Base-by-base conservation (phyloP, 1,140 invertebrate species). In the Pteromalus puparum region DNA sequence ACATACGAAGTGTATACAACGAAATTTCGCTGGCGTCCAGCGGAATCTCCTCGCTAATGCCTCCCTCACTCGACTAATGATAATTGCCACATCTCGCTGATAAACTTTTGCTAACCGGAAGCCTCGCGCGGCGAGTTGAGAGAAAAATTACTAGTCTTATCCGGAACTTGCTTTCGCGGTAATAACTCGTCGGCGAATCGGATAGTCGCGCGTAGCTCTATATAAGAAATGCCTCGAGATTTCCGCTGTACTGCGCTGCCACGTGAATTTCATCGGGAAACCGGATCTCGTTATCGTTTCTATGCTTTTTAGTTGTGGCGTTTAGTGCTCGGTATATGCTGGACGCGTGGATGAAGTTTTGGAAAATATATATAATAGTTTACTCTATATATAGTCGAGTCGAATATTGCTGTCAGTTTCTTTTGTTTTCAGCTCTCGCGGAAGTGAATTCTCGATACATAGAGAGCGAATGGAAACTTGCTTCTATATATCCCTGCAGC, bases 61-160 rank as follows among this genome's bases (percentile, higher is more conserved):
- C 46, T 67, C 21, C 65, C 18, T 79, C 61, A 79, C 67, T 30
- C 77, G 61, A 42, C 77, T 79, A 79, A 79, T 68, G 77, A 79
- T 79, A 79, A 79, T 79, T 79, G 77, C 77, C 77, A 68, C 30
- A 79, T 79, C 21, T 18, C 61, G 34, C 77, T 10, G 77, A 67
- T 68, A 79, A 79, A 79, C 15, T 68, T 79, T 67, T n/a, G 34
- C 61, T 68, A 42, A 42, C 28, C 77, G 75, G 75, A 77, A 77
- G 48, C 21, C 75, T 48, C 21, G 75, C 21, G 34, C 73, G 24
- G 73, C n/a, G 28, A 61, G 5, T n/a, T n/a, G 24, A 65, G 75
- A 42, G 77, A 68, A 79, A 77, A 77, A 77, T 77, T 26, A 26
- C 26, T 65, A 18, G 48, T 38, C 53, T 61, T 21, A 61, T 61